Base-by-base conservation (phyloP, 2,113 vertebrate genomes). In the Danionella cerebrum region DNA sequence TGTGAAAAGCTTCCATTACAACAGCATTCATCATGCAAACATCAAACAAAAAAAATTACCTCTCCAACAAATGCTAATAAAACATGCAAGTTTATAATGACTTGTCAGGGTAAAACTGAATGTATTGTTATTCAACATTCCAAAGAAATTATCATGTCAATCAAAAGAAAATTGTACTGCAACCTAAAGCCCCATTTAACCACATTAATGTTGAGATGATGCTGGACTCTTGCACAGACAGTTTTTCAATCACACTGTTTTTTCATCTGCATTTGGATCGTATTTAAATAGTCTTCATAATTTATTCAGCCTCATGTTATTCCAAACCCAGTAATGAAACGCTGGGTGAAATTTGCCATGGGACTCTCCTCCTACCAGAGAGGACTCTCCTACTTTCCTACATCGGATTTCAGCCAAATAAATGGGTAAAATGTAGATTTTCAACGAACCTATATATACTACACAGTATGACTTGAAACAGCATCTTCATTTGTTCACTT, bases 1-100 rank as follows among this genome's bases (percentile, higher is more conserved):
- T 41, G 60, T 25, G 48, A 36, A 48, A 11, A 18, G 19, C 60
- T 33, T 66, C 19, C 19, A 52, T 65, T 58, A n/a, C 39, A 52
- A 54, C 25, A 66, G n/a, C 21, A 4, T 62, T 50, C 45, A 55
- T 62, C 21, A 31, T 31, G 3, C 29, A 31, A 4, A 31, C 7
- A 4, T 3, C 4, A 31, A 7, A 7, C 4, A 4, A 31, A 31
- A 31, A 31, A 31, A 31, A 31, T 31, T 31, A n/a, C n/a, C n/a
- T n/a, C n/a, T n/a, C n/a, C n/a, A n/a, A n/a, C n/a, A n/a, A n/a
- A n/a, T n/a, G n/a, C n/a, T n/a, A n/a, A n/a, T n/a, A n/a, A n/a
- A n/a, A n/a, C n/a, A n/a, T n/a, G n/a, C n/a, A n/a, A n/a, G n/a
- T n/a, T n/a, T n/a, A n/a, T n/a, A n/a, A n/a, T n/a, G n/a, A 42